These are phyloP conservation scores for Myotis findleyi DNA, from an alignment of 2,797 vertebrate genomes.

Conservation along the genomic window DNA sequence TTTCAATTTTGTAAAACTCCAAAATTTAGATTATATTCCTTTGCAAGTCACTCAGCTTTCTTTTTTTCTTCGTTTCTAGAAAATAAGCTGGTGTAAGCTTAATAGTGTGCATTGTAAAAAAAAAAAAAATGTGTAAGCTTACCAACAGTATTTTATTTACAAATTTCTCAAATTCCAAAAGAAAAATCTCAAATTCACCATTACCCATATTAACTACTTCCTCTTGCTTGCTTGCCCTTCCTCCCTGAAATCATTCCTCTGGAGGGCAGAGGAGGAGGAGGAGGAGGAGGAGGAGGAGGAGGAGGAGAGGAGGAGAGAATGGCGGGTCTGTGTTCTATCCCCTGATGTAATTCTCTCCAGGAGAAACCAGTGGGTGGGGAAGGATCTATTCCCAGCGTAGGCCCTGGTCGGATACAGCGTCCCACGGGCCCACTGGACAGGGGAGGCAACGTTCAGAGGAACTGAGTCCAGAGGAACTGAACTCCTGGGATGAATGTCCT, in stretches of 20 bases:
- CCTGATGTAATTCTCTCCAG: not conserved
- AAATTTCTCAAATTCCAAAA: constrained; percentile 13
- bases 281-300: not conserved
- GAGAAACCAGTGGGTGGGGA: not conserved
- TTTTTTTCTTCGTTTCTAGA: not conserved
- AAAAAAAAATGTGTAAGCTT: not conserved
- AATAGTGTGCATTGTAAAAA: not conserved
- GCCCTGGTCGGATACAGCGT: not conserved
- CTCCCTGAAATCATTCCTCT: not conserved
- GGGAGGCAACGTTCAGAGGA: not conserved
- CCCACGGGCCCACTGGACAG: not conserved
- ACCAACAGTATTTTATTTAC: not conserved
- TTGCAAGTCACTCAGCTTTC: not conserved
- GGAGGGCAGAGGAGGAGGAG: not conserved
- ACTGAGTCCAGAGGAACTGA: not conserved
- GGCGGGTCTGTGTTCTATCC: too few relatives aligned
- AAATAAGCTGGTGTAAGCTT: not conserved
- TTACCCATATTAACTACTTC: constrained; percentile 1
- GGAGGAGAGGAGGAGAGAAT: not conserved
- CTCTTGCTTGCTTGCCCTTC: not conserved
- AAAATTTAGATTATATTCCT: constrained; percentile 29
- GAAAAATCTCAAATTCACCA: not conserved
- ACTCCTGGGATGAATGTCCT: not conserved
- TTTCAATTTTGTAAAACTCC: constrained; percentile 43
- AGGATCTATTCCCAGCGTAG: not conserved